phyloP scores from a whole-genome alignment of 2,888 invertebrate species.

The Notodonta ziczac region DNA sequence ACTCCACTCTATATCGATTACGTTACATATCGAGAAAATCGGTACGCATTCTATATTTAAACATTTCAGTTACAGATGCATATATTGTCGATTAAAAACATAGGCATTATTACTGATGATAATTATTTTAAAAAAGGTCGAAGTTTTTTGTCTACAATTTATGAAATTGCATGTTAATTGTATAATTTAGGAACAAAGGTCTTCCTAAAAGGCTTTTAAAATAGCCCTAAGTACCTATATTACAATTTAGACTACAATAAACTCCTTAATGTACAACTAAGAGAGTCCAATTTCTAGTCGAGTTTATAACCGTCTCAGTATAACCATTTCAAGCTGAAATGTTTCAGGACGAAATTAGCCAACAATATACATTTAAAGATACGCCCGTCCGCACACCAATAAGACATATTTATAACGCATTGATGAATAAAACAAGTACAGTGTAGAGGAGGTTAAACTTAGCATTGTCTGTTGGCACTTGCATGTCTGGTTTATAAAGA shows the following conservation, averaged over 20 bases:
- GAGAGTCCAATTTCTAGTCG: background rate
- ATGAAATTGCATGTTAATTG: too few relatives aligned
- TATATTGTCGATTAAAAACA: background rate
- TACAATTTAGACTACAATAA: background rate
- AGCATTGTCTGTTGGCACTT: conserved; percentile 39
- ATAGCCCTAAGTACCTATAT: too few relatives aligned
- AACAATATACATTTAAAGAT: conserved; percentile 35
- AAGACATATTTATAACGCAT: conserved; percentile 41
- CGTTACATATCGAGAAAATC: conserved; percentile 25
- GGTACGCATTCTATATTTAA: conserved; percentile 6
- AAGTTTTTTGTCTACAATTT: too few relatives aligned
- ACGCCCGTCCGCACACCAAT: conserved; percentile 34
- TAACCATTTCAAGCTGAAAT: background rate
- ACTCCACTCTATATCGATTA: conserved; percentile 43
- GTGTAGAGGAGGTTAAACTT: conserved; percentile 28
- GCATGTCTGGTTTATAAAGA: conserved; percentile 25
- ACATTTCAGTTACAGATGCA: background rate
- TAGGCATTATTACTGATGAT: too few relatives aligned
- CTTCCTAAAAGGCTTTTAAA: too few relatives aligned
- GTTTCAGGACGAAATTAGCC: conserved; percentile 39
- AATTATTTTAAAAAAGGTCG: too few relatives aligned
- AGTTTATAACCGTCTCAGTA: background rate
- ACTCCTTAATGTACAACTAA: background rate
- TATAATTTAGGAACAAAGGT: too few relatives aligned
- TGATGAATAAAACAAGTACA: conserved; percentile 36